Conservation (phyloP, 2,797 vertebrate genomes). For the Gallinago stenura region DNA sequence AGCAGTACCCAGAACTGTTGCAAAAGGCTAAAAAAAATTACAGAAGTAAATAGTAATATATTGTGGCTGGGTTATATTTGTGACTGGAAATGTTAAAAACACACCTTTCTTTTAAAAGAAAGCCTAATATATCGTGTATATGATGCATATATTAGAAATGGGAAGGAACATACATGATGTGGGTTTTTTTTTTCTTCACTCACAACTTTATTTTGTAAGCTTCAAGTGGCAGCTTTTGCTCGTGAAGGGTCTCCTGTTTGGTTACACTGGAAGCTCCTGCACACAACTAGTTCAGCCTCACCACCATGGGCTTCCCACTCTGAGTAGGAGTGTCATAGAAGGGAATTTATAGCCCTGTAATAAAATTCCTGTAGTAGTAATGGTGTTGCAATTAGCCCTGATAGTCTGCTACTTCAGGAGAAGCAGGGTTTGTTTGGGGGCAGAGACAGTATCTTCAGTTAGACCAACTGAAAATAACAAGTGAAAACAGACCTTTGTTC, state of each 20-base stretch:
- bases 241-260: fast-evolving
- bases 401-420: neutral
- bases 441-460: neutral
- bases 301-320: neutral
- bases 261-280: neutral
- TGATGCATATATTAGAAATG: neutral
- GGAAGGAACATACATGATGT: neutral
- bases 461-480: neutral
- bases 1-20: neutral
- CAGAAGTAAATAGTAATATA: neutral
- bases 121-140: neutral
- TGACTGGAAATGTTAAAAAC: neutral
- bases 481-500: neutral
- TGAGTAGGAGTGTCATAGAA: neutral
- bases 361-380: neutral
- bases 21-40: neutral
- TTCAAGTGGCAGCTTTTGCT: neutral
- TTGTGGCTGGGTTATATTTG: neutral
- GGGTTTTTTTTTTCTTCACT: neutral
- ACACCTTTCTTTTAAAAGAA: neutral
- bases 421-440: neutral
- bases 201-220: neutral
- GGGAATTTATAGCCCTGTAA: neutral
- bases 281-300: neutral
- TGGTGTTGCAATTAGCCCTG: neutral